Conservation (phyloP, 2,113 vertebrate species). For the Tinamus guttatus region DNA sequence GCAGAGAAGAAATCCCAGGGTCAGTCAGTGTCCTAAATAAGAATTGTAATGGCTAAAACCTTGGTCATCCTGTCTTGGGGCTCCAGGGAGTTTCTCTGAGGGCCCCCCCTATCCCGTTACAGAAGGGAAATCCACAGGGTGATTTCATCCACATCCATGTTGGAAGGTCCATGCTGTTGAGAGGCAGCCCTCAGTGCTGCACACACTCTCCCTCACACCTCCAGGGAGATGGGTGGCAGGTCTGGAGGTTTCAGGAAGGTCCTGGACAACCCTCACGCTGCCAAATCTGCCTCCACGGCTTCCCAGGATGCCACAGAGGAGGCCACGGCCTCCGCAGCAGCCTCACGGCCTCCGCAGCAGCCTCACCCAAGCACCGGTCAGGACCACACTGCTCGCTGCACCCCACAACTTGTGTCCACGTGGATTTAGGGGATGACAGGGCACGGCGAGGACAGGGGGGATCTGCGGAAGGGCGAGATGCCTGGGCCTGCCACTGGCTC, state of each 20-base stretch:
- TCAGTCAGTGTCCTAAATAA: neutral
- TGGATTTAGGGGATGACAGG: neutral
- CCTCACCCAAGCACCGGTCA: neutral
- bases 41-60: neutral
- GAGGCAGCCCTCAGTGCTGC: rapidly evolving
- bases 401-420: rapidly evolving
- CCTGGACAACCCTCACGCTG: rapidly evolving
- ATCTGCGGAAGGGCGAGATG: too few species aligned
- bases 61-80: rapidly evolving
- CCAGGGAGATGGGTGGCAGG: neutral
- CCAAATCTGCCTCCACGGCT: neutral
- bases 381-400: neutral
- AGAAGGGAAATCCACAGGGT: neutral
- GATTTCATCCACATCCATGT: neutral
- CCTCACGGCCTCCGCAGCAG: neutral
- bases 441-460: too few species aligned
- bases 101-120: neutral
- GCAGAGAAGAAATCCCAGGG: rapidly evolving
- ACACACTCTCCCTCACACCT: neutral
- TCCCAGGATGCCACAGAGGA: too few species aligned
- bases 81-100: rapidly evolving
- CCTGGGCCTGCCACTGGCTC: neutral
- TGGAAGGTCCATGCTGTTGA: rapidly evolving
- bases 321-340: neutral
- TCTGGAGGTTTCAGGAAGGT: neutral